Evolutionary conservation across 2,797 vertebrate genomes (phyloP).

Genomic region (Ibycter americanus): DNA sequence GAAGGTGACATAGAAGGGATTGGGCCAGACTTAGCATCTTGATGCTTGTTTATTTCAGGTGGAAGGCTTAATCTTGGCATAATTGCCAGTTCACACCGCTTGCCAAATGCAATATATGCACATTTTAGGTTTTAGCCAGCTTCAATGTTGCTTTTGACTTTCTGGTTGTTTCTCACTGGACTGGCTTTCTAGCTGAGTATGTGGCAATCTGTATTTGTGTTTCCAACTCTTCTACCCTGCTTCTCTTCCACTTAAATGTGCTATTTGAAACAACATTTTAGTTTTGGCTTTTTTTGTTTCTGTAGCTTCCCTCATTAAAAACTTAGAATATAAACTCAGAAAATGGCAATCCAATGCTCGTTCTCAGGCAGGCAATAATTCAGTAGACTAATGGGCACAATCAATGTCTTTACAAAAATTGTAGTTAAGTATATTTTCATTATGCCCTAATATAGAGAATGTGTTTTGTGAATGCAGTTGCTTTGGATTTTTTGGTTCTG

Average conservation of each 20-base stretch:
- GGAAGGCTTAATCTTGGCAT: neutral
- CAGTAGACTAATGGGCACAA: neutral
- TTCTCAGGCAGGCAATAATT: neutral
- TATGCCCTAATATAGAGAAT: neutral
- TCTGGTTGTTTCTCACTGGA: neutral
- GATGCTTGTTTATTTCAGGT: neutral
- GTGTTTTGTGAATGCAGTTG: neutral
- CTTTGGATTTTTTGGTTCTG: neutral
- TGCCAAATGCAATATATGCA: neutral
- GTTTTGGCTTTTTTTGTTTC: neutral
- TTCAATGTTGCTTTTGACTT: neutral
- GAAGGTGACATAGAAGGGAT: neutral
- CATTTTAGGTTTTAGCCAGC: neutral
- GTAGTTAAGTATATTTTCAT: neutral
- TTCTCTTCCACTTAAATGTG: neutral
- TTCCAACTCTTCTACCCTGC: neutral
- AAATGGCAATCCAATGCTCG: neutral
- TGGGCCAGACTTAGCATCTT: neutral
- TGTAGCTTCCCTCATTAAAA: neutral
- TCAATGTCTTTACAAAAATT: neutral
- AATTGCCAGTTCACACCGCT: neutral
- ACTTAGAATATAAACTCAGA: neutral
- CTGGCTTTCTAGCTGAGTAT: neutral
- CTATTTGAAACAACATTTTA: neutral
- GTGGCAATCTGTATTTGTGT: neutral